These are phyloP conservation scores for Fragum whitleyi DNA, from an alignment of 2,888 invertebrate genomes.

Conservation along the genomic window DNA sequence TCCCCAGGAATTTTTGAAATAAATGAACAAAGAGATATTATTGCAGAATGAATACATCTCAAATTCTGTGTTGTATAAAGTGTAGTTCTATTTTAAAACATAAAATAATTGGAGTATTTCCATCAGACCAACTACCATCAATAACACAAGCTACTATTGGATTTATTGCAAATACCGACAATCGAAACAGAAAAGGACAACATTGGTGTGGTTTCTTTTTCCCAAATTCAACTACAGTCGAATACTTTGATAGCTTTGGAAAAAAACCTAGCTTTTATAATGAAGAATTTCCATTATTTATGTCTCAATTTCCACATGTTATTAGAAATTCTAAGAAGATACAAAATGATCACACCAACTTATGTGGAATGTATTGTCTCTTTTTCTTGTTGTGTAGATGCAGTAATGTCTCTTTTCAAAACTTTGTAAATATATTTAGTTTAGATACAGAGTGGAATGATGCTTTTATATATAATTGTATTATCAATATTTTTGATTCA, in stretches of 20 bases:
- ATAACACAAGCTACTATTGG: constrained; percentile 16
- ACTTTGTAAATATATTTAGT: constrained; percentile 50
- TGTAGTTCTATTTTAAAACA: constrained; percentile 36
- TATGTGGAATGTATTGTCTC: constrained; percentile 60
- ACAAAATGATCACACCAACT: constrained; percentile 46
- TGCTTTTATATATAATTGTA: constrained; percentile 41
- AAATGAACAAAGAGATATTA: constrained; percentile 53
- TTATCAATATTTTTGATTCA: constrained; percentile 30
- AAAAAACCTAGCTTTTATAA: constrained; percentile 36
- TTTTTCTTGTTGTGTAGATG: constrained; percentile 45
- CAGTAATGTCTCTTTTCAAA: constrained; percentile 43
- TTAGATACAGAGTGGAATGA: constrained; percentile 40
- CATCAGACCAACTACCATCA: constrained; percentile 48
- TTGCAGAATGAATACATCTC: constrained; percentile 56
- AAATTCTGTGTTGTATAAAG: constrained; percentile 53
- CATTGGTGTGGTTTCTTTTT: constrained; percentile 43
- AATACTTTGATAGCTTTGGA: constrained; percentile 51
- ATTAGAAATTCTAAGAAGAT: constrained; percentile 36
- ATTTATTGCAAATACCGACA: constrained; percentile 54
- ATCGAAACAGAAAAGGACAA: constrained; percentile 5
- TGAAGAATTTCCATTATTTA: constrained; percentile 28
- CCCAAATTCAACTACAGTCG: constrained; percentile 23
- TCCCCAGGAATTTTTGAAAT: constrained; percentile 48
- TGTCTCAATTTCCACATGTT: constrained; percentile 22
- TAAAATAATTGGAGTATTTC: constrained; percentile 46